Conservation (phyloP, 2,888 invertebrate species). For the Prenolepis imparis region DNA sequence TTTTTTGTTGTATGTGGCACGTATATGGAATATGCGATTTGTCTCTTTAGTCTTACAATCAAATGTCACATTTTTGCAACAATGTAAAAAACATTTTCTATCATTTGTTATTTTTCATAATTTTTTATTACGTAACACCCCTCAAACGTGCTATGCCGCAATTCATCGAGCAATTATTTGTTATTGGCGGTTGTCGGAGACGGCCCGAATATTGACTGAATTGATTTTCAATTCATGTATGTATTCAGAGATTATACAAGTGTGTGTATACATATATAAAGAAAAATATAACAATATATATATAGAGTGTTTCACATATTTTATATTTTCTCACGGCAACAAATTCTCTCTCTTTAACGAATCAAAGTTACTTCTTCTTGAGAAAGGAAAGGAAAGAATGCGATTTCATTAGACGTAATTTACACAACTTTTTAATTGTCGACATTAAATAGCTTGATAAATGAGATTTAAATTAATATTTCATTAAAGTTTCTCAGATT, state of each 20-base stretch:
- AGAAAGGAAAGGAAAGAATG: not conserved
- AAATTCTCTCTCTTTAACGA: not conserved
- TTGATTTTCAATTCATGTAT: conserved; percentile 22
- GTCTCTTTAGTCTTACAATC: not conserved
- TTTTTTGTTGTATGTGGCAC: not conserved
- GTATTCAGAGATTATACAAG: no score
- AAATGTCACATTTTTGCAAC: not conserved
- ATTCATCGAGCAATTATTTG: conserved; percentile 31
- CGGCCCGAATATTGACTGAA: not conserved
- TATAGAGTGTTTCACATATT: not conserved
- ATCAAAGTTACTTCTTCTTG: not conserved
- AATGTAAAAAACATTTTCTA: conserved; percentile 1
- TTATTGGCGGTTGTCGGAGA: not conserved
- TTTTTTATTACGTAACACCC: conserved; percentile 20
- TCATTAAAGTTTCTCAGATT: conserved; percentile 28
- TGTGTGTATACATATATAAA: not conserved
- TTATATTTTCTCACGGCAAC: not conserved
- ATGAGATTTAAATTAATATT: conserved; percentile 6
- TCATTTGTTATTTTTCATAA: conserved; percentile 26
- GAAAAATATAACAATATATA: conserved; percentile 15
- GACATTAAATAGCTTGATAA: conserved; percentile 17
- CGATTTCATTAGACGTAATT: conserved; percentile 17
- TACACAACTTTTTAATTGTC: conserved; percentile 30
- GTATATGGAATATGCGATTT: not conserved
- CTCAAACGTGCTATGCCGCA: conserved; percentile 5